Percentiles rank a stretch among this genome's conserved stretches.
Evolutionary conservation across 1,140 invertebrate species (phyloP).

Genomic region (Drosophila varians): DNA sequence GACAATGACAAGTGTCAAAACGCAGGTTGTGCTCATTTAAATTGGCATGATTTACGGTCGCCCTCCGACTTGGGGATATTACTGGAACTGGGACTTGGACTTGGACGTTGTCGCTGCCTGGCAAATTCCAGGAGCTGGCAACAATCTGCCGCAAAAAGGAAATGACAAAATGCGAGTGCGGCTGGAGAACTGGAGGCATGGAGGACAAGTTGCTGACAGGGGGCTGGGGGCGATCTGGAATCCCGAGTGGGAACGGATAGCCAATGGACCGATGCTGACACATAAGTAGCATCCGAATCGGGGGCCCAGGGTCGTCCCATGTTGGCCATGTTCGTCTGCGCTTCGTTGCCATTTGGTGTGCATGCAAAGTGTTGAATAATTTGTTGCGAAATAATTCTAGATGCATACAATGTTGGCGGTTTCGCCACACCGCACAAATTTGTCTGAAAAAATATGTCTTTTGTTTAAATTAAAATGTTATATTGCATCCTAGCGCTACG

Average conservation of each 20-base stretch:
- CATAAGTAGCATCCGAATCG: slow-evolving; percentile 2
- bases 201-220: slow-evolving; percentile 71
- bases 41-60: slow-evolving; percentile 78
- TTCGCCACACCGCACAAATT: slow-evolving; percentile 42
- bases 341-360: slow-evolving; percentile 34
- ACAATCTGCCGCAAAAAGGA: slow-evolving; percentile 61
- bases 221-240: not conserved
- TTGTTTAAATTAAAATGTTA: not conserved
- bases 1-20: slow-evolving; percentile 75
- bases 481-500: no score
- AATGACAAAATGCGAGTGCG: slow-evolving; percentile 69
- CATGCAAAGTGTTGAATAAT: slow-evolving; percentile 81
- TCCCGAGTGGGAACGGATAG: not conserved
- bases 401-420: slow-evolving; percentile 40
- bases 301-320: slow-evolving; percentile 60
- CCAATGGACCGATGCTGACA: slow-evolving; percentile 2
- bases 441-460: not conserved
- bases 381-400: slow-evolving; percentile 80
- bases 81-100: not conserved
- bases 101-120: slow-evolving; percentile 30
- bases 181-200: no score
- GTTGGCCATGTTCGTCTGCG: slow-evolving; percentile 45
- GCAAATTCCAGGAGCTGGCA: slow-evolving; percentile 70
- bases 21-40: slow-evolving; percentile 76
- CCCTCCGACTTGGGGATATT: not conserved